Evolutionary conservation across 92 coral and sea anemone genomes (phyloP).

Genomic region (Bergia puertoricense): DNA sequence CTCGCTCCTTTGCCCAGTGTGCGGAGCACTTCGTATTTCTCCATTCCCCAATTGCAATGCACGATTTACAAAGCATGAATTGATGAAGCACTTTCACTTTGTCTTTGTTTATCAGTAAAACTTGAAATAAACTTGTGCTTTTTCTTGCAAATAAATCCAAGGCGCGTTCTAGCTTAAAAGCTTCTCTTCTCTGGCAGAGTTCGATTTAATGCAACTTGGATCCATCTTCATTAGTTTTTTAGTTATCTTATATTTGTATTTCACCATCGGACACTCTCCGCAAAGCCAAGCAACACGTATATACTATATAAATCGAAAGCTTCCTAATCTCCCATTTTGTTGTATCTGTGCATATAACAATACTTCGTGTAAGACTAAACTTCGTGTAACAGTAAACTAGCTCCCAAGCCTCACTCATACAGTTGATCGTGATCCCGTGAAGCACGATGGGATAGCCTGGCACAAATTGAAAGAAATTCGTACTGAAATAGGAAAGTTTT

Average conservation of each 20-base stretch:
- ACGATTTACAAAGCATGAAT: not conserved
- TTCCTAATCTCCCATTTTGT: too few relatives aligned
- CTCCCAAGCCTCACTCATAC: not conserved
- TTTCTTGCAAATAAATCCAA: too few relatives aligned
- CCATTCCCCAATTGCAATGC: conserved; percentile 53
- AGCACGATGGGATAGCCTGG: conserved; percentile 15
- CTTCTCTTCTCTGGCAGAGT: not conserved
- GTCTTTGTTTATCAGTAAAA: not conserved
- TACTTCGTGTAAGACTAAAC: conserved; percentile 37
- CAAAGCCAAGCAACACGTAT: not conserved
- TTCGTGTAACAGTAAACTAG: not conserved
- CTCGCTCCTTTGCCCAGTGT: conserved; percentile 89
- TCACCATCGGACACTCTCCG: too few relatives aligned
- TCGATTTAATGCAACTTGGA: not conserved
- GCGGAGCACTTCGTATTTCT: conserved; percentile 70
- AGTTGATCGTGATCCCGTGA: not conserved
- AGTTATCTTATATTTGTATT: too few relatives aligned
- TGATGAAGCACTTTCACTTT: too few relatives aligned
- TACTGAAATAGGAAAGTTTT: not conserved
- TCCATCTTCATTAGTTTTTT: not conserved
- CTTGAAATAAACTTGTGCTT: too few relatives aligned
- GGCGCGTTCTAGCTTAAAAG: too few relatives aligned
- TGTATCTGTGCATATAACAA: too few relatives aligned
- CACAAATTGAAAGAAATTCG: not conserved
- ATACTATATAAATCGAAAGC: not conserved